Conservation (phyloP, 2,113 vertebrate species). For the Sturnus vulgaris region DNA sequence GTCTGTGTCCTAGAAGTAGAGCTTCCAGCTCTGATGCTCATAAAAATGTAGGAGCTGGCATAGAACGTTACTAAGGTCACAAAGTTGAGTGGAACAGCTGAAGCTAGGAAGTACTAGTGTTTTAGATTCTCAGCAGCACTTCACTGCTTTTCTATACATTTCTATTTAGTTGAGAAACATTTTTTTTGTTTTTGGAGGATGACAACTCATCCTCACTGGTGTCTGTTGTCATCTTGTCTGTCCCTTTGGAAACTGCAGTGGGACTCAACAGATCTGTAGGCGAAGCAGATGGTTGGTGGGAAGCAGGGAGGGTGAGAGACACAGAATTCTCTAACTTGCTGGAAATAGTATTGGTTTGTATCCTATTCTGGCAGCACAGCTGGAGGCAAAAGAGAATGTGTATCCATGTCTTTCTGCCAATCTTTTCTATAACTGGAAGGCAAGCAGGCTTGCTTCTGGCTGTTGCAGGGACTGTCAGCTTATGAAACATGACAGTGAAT, state of each 20-base stretch:
- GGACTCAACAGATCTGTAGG: neutral
- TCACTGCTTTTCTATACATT: neutral
- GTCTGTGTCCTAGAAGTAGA: neutral
- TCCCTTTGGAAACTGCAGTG: neutral
- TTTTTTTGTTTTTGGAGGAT: neutral
- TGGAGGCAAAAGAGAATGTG: neutral
- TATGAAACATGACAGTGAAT: neutral
- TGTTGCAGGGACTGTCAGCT: neutral
- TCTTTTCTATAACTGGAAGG: neutral
- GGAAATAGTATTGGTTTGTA: neutral
- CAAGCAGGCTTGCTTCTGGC: neutral
- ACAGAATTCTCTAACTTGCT: neutral
- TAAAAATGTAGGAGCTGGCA: neutral
- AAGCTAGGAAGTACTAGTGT: neutral
- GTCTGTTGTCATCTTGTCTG: neutral
- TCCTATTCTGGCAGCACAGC: neutral
- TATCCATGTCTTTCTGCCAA: neutral
- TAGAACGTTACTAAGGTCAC: neutral
- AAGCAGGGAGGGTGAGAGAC: neutral
- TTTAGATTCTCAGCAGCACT: neutral
- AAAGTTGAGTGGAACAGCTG: neutral
- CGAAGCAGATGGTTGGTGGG: neutral
- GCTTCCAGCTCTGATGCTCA: neutral
- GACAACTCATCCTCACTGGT: neutral
- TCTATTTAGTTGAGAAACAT: neutral